These are phyloP conservation scores for Spodoptera littoralis DNA, from an alignment of 2,888 invertebrate species.

Conservation along the genomic window DNA sequence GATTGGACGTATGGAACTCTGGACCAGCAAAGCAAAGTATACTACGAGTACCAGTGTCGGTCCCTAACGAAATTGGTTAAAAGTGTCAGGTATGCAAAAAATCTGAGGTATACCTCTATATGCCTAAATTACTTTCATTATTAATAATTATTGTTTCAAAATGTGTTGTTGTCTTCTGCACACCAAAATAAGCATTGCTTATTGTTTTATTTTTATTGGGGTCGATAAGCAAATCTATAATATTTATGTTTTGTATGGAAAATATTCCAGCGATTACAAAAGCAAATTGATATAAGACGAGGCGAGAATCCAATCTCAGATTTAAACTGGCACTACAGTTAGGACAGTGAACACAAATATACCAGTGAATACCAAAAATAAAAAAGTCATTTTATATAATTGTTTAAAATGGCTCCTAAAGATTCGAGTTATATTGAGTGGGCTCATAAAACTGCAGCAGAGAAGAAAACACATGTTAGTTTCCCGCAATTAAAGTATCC, in stretches of 20 bases:
- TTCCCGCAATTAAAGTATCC: conserved; percentile 88
- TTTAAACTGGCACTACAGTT: conserved; percentile 17
- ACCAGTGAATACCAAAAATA: neutral
- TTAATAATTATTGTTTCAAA: too few relatives aligned
- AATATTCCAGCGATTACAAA: conserved; percentile 22
- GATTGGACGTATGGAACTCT: too few relatives aligned
- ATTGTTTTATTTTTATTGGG: neutral
- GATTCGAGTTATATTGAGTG: conserved; percentile 68
- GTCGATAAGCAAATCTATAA: conserved; percentile 14
- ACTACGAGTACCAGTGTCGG: too few relatives aligned
- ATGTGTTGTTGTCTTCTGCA: too few relatives aligned
- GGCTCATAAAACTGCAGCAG: conserved; percentile 70
- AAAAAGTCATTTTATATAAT: neutral
- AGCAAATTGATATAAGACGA: conserved; percentile 23
- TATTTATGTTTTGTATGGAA: conserved; percentile 3
- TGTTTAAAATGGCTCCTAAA: conserved; percentile 68
- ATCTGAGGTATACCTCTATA: too few relatives aligned
- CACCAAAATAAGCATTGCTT: too few relatives aligned
- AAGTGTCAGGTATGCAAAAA: too few relatives aligned
- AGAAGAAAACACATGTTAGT: conserved; percentile 83
- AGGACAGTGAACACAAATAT: conserved; percentile 19
- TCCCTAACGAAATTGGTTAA: too few relatives aligned
- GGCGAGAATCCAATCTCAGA: neutral
- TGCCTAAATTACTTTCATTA: too few relatives aligned
- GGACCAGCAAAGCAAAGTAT: too few relatives aligned